A percentile compares a stretch with the other conserved stretches of the same genome.
Conservation (phyloP, 1,140 invertebrate species). For the Bursaphelenchus mucronatus region DNA sequence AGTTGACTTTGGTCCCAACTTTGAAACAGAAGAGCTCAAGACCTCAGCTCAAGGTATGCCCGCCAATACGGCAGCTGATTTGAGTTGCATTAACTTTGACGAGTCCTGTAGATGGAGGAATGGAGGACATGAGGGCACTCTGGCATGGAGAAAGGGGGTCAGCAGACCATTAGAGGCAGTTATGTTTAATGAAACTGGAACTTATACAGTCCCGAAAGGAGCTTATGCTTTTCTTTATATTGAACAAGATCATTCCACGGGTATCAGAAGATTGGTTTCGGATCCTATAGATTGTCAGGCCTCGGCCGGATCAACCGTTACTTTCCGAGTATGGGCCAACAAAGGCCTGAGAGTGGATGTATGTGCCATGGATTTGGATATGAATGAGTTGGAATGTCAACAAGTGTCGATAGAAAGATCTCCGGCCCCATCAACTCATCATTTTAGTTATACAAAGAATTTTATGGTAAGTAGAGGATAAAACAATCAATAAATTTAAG, state of each 20-base stretch:
- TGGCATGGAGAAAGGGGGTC: slow-evolving; percentile 43
- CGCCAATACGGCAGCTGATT: slow-evolving; percentile 42
- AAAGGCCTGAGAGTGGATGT: slow-evolving; percentile 46
- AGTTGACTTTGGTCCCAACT: slow-evolving; percentile 56
- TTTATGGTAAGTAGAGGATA: slow-evolving; percentile 34
- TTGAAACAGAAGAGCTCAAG: slow-evolving; percentile 37
- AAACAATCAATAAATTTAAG: slow-evolving; percentile 32
- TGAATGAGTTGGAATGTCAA: slow-evolving; percentile 51
- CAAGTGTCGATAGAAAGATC: slow-evolving; percentile 44
- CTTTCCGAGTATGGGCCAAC: slow-evolving; percentile 53
- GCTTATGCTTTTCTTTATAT: slow-evolving; percentile 57
- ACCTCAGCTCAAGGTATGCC: slow-evolving; percentile 45
- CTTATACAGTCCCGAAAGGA: slow-evolving; percentile 45
- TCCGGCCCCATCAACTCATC: slow-evolving; percentile 45
- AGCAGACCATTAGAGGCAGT: slow-evolving; percentile 33
- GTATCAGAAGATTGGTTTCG: slow-evolving; percentile 37
- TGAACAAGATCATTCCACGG: slow-evolving; percentile 32
- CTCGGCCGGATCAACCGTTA: slow-evolving; percentile 23
- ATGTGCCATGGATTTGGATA: slow-evolving; percentile 50
- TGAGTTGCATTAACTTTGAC: slow-evolving; percentile 54
- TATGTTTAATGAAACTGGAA: slow-evolving; percentile 57
- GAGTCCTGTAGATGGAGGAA: slow-evolving; percentile 52
- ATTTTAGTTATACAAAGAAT: slow-evolving; percentile 40
- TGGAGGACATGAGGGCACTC: slow-evolving; percentile 38
- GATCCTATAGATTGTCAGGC: slow-evolving; percentile 51